Evolutionary conservation across 2,888 invertebrate species (phyloP), one percentile per base, ranked within the genome.

Genomic region (Helobdella robusta): DNA sequence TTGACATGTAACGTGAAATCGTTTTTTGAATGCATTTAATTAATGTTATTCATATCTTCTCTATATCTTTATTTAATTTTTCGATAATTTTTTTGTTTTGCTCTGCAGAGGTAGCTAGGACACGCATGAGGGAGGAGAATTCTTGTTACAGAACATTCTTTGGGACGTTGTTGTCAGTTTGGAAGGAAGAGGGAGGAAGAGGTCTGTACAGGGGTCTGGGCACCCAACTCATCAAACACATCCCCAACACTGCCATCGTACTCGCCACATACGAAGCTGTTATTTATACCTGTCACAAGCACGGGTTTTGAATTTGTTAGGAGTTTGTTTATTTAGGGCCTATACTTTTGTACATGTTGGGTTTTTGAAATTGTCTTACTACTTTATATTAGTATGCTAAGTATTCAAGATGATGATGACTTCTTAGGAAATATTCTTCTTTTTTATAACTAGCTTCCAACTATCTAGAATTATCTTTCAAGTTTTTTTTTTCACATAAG

Each of bases 171-270:
- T 84, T 85, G 72, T 85, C 88, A 0, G 92, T 99, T 2, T 87
- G 86, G 80, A 84, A 86, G 73, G 95, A 98, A 78, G 97, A 98
- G 80, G 93, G 95, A 0, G 83, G 86, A 69, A 85, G 88, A 67
- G 93, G 93, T 52, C 84, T 97, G 65, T 98, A 99, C 81, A 86
- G 95, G 73, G 92, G 98, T 73, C 83, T 95, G 63, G 86, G 86
- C 69, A 94, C 95, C 2, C 94, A 97, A 81, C 84, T 98, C 69
- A 87, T 97, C 44, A 85, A 98, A 63, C 95, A 98, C 81, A 97
- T 98, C 78, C 98, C 98, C 35, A 98, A 97, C 82, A 97, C 97
- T 44, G 97, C 97, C 62, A 93, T 98, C 75, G 93, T 97, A 88
- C 95, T 98, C 95, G 89, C 92, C 56, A 95, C 95, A 0, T 99